These are phyloP conservation scores for Wasmannia auropunctata DNA, from an alignment of 1,140 invertebrate genomes.

Conservation along the genomic window DNA sequence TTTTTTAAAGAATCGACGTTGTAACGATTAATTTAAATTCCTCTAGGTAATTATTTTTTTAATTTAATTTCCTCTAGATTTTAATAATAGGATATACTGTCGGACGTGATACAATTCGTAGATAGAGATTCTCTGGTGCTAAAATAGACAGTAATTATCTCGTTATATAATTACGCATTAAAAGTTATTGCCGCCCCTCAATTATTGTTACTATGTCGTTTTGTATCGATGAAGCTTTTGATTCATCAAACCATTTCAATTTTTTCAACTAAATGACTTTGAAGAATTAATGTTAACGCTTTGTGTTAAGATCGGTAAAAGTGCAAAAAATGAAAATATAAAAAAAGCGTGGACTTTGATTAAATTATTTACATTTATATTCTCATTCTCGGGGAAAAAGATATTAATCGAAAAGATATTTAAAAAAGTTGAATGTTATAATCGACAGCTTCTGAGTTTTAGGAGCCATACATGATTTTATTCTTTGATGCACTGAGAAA, in stretches of 20 bases:
- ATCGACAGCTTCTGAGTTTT: background rate
- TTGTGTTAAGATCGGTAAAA: background rate
- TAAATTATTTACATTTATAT: background rate
- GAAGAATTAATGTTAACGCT: background rate
- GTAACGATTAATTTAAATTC: constrained; percentile 3
- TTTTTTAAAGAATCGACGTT: background rate
- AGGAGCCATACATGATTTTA: background rate
- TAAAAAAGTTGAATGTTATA: background rate
- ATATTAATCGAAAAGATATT: background rate
- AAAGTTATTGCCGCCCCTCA: background rate
- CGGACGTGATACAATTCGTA: background rate
- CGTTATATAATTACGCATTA: constrained; percentile 11
- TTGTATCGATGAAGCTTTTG: background rate
- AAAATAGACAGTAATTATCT: constrained; percentile 47
- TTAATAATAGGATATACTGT: constrained; percentile 20
- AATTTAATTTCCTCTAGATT: too few species aligned
- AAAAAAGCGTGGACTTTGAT: background rate
- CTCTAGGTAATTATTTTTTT: too few species aligned
- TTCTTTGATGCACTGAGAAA: background rate
- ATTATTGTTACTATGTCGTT: background rate
- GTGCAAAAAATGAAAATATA: background rate
- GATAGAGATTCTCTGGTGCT: background rate
- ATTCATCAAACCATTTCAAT: background rate
- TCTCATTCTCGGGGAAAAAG: background rate
- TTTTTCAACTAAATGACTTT: background rate